These are phyloP conservation scores for Perizoma affinitatum DNA, from an alignment of 2,888 invertebrate genomes.

Conservation along the genomic window DNA sequence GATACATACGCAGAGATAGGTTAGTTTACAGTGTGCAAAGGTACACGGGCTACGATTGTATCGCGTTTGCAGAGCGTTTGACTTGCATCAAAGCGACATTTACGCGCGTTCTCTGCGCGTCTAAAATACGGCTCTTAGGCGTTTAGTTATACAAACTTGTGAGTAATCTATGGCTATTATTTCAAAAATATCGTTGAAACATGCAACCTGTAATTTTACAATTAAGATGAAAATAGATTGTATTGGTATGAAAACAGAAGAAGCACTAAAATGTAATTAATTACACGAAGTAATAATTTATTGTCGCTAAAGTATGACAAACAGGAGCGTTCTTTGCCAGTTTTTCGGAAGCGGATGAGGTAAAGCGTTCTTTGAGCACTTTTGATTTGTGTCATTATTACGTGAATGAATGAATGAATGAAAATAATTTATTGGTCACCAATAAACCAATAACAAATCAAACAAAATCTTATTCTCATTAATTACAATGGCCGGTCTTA, in stretches of 20 bases:
- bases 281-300: constrained; percentile 28
- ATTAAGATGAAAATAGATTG: constrained; percentile 18
- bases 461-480: no score
- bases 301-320: constrained; percentile 22
- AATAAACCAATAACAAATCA: no score
- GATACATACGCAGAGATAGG: no score
- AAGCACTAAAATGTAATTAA: constrained; percentile 23
- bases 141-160: no score
- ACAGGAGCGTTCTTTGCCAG: constrained; percentile 22
- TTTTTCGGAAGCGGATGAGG: constrained; percentile 2
- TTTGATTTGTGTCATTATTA: neutral
- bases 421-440: no score
- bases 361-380: constrained; percentile 1
- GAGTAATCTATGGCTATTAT: constrained; percentile 12
- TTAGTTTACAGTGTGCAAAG: no score
- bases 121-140: no score
- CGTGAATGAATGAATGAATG: neutral
- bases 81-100: no score
- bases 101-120: no score
- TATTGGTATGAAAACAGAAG: constrained; percentile 9
- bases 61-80: no score
- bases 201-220: constrained; percentile 12
- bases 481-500: no score
- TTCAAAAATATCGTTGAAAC: constrained; percentile 6
- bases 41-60: no score